Evolutionary conservation across 2,888 invertebrate genomes (phyloP), one percentile per base, ranked within the genome.

Genomic region (Cephus nigrinus): DNA sequence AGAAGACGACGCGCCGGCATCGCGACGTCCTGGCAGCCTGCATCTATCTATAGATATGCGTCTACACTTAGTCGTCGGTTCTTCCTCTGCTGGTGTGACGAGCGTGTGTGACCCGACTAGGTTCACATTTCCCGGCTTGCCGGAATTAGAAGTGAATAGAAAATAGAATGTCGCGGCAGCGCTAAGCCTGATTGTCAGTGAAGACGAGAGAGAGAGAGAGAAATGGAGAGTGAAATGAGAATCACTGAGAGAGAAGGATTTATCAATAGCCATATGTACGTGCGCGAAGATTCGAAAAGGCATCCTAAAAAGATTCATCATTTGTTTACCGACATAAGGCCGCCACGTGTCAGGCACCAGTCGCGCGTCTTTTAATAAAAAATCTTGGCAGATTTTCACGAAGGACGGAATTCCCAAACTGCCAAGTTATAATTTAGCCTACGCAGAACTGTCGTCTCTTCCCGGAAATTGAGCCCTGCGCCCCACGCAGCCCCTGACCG

Each of bases 101-200:
- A 55, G 23, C 23, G 23, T 55, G 40, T 55, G 40, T 55, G 40
- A 55, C 40, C 23, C 40, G 40, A 55, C 40, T 55, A 55, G 73
- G 69, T 76, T 78, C 79, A 75, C 78, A 82, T 80, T 81, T 75
- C 69, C 79, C 74, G 69, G 80, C 75, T 83, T 80, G 86, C 82
- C 86, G 84, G 84, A 87, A 88, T 87, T 87, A 88, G 88, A 87
- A 83, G 84, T 84, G 84, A 85, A 87, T 86, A 86, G 86, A 88
- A 87, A 88, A 88, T 87, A 87, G 87, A 87, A 79, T 83, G 82
- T 31, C n/a, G 34, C 76, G 40, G 40, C 69, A 30, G 78, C 30
- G 71, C 76, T 55, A 34, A 36, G 55, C 40, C 40, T 55, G 23
- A 55, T 55, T 55, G 40, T 73, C 68, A 36, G 68, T 73, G 11